Evolutionary conservation across 2,888 invertebrate genomes (phyloP).

Genomic region (Amblyteles armatorius): DNA sequence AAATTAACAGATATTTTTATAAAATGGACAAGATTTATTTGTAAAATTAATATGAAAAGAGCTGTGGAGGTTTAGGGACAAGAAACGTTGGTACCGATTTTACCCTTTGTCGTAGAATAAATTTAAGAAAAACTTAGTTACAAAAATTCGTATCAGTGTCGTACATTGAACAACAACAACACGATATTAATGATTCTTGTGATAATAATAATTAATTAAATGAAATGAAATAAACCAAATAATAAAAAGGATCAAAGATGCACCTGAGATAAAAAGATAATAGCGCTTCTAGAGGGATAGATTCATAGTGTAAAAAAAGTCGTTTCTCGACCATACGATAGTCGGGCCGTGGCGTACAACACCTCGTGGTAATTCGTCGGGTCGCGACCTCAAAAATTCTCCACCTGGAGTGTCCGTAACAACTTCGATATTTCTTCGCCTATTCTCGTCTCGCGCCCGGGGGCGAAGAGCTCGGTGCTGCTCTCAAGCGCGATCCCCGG

Average conservation of each 20-base stretch:
- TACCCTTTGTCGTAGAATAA: no score
- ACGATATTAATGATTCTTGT: no score
- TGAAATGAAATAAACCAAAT: background rate
- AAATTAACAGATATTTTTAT: no score
- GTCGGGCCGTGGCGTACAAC: background rate
- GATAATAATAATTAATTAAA: background rate
- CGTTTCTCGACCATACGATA: slow-evolving; percentile 6
- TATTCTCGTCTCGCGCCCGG: slow-evolving; percentile 45
- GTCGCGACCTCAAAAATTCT: slow-evolving; percentile 21
- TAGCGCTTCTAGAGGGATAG: slow-evolving; percentile 7
- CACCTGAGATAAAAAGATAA: background rate
- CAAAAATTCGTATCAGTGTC: no score
- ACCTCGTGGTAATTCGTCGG: slow-evolving; percentile 21
- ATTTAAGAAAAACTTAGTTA: no score
- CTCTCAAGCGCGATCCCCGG: slow-evolving; percentile 32
- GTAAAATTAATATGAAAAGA: no score
- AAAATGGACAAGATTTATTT: background rate
- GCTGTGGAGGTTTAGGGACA: no score
- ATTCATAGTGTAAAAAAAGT: slow-evolving; percentile 25
- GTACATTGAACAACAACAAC: no score
- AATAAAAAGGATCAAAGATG: background rate
- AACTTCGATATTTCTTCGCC: slow-evolving; percentile 36
- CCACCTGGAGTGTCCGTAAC: slow-evolving; percentile 11
- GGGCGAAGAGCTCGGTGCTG: slow-evolving; percentile 43
- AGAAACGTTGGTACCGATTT: no score